Conservation (phyloP, 2,113 vertebrate species). For the Dasyurus viverrinus region DNA sequence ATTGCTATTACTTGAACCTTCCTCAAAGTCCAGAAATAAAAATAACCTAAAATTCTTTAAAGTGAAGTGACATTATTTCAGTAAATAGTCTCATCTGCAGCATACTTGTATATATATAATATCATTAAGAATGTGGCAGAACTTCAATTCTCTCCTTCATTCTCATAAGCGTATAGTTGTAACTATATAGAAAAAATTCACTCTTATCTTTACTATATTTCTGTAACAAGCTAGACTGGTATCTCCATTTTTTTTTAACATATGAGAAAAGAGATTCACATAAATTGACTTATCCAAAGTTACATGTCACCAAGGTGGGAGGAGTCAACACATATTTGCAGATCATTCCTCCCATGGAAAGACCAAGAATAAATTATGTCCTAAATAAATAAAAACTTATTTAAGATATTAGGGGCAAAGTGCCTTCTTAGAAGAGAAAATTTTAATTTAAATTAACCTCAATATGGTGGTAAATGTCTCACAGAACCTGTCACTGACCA, state of each 20-base stretch:
- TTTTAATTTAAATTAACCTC: background rate
- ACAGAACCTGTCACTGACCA: background rate
- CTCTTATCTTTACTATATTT: background rate
- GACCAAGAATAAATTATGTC: background rate
- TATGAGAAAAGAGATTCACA: background rate
- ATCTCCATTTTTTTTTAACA: background rate
- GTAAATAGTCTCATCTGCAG: background rate
- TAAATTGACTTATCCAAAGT: background rate
- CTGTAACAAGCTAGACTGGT: background rate
- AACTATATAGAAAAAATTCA: background rate
- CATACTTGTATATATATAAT: background rate
- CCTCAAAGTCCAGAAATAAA: too few species aligned
- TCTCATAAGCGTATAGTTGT: background rate
- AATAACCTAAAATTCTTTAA: background rate
- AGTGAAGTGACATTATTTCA: background rate
- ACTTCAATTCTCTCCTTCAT: background rate
- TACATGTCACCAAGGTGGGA: background rate
- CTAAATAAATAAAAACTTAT: background rate
- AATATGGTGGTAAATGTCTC: background rate
- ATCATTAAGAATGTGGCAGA: background rate
- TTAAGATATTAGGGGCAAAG: background rate
- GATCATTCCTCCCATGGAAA: background rate
- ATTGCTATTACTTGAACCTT: background rate
- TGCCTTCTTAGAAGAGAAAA: background rate
- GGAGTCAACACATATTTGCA: background rate